phyloP scores from a whole-genome alignment of 2,113 vertebrate species.

The Gopherus flavomarginatus region DNA sequence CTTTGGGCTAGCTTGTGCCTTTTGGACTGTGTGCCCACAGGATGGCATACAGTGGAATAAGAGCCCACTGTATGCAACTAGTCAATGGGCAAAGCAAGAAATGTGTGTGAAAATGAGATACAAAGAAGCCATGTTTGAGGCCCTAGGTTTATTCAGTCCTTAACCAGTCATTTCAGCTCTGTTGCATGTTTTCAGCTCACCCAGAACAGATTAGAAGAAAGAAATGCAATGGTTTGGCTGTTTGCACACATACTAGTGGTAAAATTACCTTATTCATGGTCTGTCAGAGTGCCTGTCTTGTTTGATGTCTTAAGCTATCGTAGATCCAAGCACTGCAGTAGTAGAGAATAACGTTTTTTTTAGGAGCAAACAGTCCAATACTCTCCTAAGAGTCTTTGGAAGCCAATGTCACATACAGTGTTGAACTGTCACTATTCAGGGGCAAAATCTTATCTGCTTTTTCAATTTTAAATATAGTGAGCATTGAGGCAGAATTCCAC shows the following conservation, averaged over 20 bases:
- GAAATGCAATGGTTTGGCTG: neutral
- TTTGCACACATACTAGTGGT: neutral
- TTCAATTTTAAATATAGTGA: neutral
- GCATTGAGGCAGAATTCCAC: neutral
- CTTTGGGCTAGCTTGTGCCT: accelerated
- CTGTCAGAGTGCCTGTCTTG: neutral
- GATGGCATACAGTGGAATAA: neutral
- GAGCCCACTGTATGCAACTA: neutral
- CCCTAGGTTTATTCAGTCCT: neutral
- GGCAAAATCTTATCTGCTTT: neutral
- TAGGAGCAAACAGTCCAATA: neutral
- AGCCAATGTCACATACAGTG: neutral
- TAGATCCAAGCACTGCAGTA: neutral
- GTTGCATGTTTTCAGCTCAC: neutral
- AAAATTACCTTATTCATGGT: neutral
- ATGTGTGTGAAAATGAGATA: neutral
- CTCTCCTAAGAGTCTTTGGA: slow-evolving; percentile 1
- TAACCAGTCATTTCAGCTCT: slow-evolving; percentile 24
- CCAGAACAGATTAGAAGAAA: slow-evolving; percentile 20
- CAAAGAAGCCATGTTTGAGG: neutral
- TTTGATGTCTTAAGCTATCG: slow-evolving; percentile 9
- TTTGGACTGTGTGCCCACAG: neutral
- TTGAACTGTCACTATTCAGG: neutral
- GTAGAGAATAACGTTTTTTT: neutral
- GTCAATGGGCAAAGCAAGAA: neutral